Evolutionary conservation across 2,113 vertebrate genomes (phyloP).

Genomic region (Eublepharis macularius): DNA sequence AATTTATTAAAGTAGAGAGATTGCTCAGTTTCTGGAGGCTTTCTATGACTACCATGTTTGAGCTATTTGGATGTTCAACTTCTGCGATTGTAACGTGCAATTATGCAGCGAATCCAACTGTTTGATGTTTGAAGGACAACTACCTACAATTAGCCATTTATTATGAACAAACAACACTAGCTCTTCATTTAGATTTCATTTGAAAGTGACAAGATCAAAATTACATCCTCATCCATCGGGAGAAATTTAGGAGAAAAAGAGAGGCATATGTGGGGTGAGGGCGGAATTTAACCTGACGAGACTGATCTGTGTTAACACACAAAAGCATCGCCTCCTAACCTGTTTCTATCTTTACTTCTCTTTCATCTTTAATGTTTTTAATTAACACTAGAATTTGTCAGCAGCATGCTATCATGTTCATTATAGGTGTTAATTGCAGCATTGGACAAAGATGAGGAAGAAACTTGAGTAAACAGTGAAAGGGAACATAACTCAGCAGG

Average conservation of each 20-base stretch:
- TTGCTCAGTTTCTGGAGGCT: no score
- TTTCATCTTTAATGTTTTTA: constrained; percentile 66
- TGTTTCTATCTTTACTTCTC: constrained; percentile 51
- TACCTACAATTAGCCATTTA: background rate
- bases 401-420: constrained; percentile 51
- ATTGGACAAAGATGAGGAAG: constrained; percentile 51
- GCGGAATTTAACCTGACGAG: background rate
- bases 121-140: no score
- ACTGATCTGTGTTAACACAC: background rate
- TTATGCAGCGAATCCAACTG: no score
- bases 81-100: no score
- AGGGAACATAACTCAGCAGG: constrained; percentile 36
- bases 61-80: no score
- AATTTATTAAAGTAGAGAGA: no score
- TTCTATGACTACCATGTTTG: no score
- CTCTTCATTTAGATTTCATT: background rate
- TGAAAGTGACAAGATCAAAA: background rate
- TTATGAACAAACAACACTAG: background rate
- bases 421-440: constrained; percentile 71
- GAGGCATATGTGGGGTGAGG: no score
- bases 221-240: background rate
- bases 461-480: constrained; percentile 64
- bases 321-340: background rate
- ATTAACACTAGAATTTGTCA: constrained; percentile 69
- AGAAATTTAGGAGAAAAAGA: background rate